Conservation (phyloP, 2,888 invertebrate genomes). For the Tiphia femorata region DNA sequence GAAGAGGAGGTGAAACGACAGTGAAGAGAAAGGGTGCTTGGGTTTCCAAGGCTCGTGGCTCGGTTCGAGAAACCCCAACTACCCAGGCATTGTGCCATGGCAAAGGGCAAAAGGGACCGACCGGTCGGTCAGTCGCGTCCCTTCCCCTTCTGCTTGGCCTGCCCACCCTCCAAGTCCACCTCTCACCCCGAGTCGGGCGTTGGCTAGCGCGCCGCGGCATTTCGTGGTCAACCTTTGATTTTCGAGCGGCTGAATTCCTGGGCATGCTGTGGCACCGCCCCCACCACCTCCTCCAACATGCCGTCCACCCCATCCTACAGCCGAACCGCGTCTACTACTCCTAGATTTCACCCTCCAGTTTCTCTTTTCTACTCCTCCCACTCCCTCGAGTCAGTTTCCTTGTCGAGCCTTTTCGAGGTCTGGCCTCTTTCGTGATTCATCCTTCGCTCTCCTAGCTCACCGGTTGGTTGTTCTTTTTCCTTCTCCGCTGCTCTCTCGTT, state of each 20-base stretch:
- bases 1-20: too few relatives aligned
- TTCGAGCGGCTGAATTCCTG: constrained; percentile 30
- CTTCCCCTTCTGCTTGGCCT: not conserved
- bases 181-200: not conserved
- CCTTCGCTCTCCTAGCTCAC: too few relatives aligned
- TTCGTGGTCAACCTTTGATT: constrained; percentile 52
- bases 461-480: not conserved
- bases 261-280: constrained; percentile 2
- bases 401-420: too few relatives aligned
- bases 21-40: too few relatives aligned
- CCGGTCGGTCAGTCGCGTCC: constrained; percentile 2
- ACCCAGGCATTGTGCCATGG: constrained; percentile 39
- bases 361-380: too few relatives aligned
- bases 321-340: too few relatives aligned
- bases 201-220: constrained; percentile 17
- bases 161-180: constrained; percentile 7
- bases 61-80: constrained; percentile 39
- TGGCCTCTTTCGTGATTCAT: too few relatives aligned
- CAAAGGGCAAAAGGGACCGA: constrained; percentile 40
- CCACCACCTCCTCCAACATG: not conserved
- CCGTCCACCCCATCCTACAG: not conserved
- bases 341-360: too few relatives aligned
- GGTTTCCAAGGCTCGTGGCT: constrained; percentile 12
- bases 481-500: not conserved
- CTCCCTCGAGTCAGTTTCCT: too few relatives aligned